Base-by-base conservation (phyloP, 2,888 invertebrate species). In the Ischnus inquisitorius region DNA sequence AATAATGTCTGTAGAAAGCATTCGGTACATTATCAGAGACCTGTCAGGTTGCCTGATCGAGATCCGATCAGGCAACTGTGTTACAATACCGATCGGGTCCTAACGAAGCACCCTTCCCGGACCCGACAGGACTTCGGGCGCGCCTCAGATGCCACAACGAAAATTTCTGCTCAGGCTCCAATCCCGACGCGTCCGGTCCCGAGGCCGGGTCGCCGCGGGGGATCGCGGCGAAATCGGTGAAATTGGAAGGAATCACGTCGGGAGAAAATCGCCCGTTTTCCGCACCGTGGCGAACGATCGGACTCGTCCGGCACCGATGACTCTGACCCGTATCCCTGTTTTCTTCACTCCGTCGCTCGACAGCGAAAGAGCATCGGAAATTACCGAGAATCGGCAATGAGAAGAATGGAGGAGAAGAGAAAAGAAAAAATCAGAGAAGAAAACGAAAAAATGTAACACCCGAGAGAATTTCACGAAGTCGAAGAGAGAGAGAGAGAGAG, bases 401-500 rank as follows among this genome's bases (percentile, higher is more conserved):
- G 41, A 65, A 41, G 19, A 19, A 41, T 41, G 41, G 25, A 19
- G 19, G 41, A 34, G 8, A 34, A 34, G 8, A 34, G 0, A 34
- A 34, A 5, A 34, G 3, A 34, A n/a, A n/a, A n/a, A n/a, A n/a
- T n/a, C n/a, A n/a, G n/a, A n/a, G n/a, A n/a, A n/a, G n/a, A n/a
- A n/a, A n/a, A n/a, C n/a, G n/a, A n/a, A 68, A 68, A 22, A 28
- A 39, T 51, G 60, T 69, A 41, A 12, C 64, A 60, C 57, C 28
- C 62, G 25, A 16, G 48, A 43, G 25, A 6, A 78, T 69, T 41
- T 41, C 14, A 51, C 22, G 12, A 43, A 43, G 64, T 22, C 19
- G 64, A 57, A 57, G 62, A 83, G n/a, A 48, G 71, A 64, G 14
- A 41, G n/a, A n/a, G n/a, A n/a, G n/a, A n/a, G n/a, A n/a, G n/a